These are phyloP conservation scores for Tor tambroides DNA, from an alignment of 2,113 vertebrate genomes.

Conservation along the genomic window DNA sequence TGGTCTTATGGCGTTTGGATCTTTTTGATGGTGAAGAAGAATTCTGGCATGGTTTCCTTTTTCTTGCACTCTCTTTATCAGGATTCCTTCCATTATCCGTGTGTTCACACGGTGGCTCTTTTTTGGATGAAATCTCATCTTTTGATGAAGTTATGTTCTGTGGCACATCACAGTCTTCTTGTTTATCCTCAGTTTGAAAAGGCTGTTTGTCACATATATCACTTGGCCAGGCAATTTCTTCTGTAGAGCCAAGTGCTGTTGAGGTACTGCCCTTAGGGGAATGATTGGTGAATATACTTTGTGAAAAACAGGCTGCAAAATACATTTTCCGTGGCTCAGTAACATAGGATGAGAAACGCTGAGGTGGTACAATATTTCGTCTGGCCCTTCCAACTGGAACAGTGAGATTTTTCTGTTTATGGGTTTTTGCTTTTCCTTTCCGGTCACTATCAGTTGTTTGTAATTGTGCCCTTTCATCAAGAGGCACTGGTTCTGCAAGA, in stretches of 20 bases:
- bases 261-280: conserved; percentile 63
- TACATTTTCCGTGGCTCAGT: conserved; percentile 82
- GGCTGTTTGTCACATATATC: conserved; percentile 9
- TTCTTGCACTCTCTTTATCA: conserved; percentile 38
- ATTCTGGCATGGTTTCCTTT: conserved; percentile 38
- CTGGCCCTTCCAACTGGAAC: conserved; percentile 73
- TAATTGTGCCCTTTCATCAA: background rate
- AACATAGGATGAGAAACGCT: conserved; percentile 87
- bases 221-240: conserved; percentile 18
- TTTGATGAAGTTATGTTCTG: conserved; percentile 6
- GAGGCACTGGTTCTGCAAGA: background rate
- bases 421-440: conserved; percentile 60
- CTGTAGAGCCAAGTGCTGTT: conserved; percentile 59
- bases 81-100: background rate
- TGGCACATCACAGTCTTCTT: background rate
- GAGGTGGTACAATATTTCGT: conserved; percentile 85
- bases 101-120: background rate
- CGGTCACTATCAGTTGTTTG: conserved; percentile 42
- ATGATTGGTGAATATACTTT: conserved; percentile 77
- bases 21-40: conserved; percentile 46
- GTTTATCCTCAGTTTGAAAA: conserved; percentile 50
- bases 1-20: conserved; percentile 57
- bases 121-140: conserved; percentile 1
- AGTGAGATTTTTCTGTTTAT: conserved; percentile 8
- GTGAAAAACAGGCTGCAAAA: conserved; percentile 76